A percentile compares a stretch with the other conserved stretches of the same genome.
Conservation (phyloP, 2,888 invertebrate species). For the Eustalomyia histrio region DNA sequence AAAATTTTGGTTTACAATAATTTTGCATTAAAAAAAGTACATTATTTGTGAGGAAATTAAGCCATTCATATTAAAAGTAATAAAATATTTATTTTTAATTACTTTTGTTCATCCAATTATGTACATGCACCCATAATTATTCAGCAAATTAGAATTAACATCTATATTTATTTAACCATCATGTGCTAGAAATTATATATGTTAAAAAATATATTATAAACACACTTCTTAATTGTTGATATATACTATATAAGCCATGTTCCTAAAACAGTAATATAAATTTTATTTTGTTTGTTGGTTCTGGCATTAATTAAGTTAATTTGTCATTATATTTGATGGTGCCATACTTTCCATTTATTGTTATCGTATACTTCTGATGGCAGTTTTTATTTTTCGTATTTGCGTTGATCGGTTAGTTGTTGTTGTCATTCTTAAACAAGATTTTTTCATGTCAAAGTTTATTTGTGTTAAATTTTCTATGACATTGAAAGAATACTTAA, state of each 20-base stretch:
- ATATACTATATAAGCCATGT: too few relatives aligned
- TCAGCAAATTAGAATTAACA: not conserved
- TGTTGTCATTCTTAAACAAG: not conserved
- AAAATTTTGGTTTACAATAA: too few relatives aligned
- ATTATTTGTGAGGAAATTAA: too few relatives aligned
- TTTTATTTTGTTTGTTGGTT: not conserved
- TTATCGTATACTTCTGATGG: constrained; percentile 14
- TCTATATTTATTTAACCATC: not conserved
- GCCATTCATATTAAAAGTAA: too few relatives aligned
- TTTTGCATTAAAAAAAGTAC: too few relatives aligned
- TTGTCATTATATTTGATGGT: constrained; percentile 55
- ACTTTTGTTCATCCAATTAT: too few relatives aligned
- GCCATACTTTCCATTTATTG: constrained; percentile 23
- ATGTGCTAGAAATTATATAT: not conserved
- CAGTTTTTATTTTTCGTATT: constrained; percentile 3
- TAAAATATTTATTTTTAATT: too few relatives aligned
- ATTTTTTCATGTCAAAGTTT: constrained; percentile 48
- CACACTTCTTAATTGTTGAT: too few relatives aligned
- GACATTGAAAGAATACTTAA: constrained; percentile 62
- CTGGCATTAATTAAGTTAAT: constrained; percentile 60
- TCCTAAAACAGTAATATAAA: too few relatives aligned
- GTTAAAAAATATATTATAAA: not conserved
- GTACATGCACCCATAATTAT: not conserved
- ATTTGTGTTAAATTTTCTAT: constrained; percentile 52
- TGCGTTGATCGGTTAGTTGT: too few relatives aligned